A percentile compares a stretch with the other conserved stretches of the same genome.
phyloP scores from a whole-genome alignment of 2,113 vertebrate species.

The Pomatorhinus ruficollis region DNA sequence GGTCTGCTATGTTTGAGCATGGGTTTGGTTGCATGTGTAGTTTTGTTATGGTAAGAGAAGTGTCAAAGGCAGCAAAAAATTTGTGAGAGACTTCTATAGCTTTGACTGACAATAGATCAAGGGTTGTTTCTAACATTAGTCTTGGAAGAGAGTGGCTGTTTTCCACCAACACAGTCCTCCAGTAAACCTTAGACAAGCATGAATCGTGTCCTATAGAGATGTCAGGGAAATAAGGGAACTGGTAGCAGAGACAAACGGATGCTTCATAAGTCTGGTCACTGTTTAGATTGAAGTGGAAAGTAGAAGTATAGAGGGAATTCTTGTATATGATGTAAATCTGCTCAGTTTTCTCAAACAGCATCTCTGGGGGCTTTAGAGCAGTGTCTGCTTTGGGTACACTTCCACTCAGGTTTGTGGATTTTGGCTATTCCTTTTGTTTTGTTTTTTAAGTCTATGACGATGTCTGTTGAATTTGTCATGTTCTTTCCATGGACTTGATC shows the following conservation, averaged over 20 bases:
- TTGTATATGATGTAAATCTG: background rate
- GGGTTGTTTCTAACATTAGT: slow-evolving; percentile 6
- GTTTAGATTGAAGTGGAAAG: background rate
- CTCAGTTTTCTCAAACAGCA: background rate
- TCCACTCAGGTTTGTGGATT: background rate
- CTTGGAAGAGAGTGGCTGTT: background rate
- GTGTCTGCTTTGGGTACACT: background rate
- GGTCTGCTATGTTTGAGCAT: background rate
- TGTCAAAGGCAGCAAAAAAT: background rate
- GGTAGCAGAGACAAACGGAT: background rate
- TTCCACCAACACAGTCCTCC: background rate
- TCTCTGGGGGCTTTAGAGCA: background rate
- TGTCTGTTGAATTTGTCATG: background rate
- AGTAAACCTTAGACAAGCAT: background rate
- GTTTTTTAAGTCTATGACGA: background rate
- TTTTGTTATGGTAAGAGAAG: background rate
- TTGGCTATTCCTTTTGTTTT: background rate
- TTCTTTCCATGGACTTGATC: background rate
- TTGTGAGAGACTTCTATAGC: background rate
- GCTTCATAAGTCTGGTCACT: background rate
- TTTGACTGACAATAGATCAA: background rate
- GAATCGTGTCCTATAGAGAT: background rate
- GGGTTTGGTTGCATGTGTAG: background rate
- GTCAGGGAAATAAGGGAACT: background rate
- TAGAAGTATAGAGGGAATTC: background rate